Evolutionary conservation across 2,797 vertebrate species (phyloP).

Genomic region (Spatula clypeata): DNA sequence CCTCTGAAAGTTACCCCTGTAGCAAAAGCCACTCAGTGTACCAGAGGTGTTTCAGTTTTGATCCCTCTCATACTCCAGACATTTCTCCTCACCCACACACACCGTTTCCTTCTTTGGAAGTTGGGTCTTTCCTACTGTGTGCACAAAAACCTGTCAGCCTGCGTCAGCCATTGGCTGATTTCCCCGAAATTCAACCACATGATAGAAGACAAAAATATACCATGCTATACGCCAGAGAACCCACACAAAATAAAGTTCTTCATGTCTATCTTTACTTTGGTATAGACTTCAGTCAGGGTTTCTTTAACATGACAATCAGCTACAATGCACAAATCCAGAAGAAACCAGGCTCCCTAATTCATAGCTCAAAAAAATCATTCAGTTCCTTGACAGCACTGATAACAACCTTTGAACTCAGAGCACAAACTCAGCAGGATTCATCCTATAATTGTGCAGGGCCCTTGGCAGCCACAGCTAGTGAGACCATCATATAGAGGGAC

Average conservation of each 20-base stretch:
- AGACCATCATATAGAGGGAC: too few relatives aligned
- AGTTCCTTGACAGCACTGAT: not conserved
- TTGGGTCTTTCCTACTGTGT: not conserved
- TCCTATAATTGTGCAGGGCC: not conserved
- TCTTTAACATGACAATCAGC: not conserved
- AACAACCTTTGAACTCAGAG: not conserved
- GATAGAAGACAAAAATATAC: not conserved
- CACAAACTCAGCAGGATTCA: not conserved
- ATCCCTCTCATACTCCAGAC: not conserved
- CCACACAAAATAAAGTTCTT: not conserved
- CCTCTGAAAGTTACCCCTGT: not conserved
- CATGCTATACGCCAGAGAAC: not conserved
- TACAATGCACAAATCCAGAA: not conserved
- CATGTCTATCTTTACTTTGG: not conserved
- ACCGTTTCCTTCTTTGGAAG: not conserved
- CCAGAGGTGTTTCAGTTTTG: not conserved
- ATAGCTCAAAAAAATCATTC: not conserved
- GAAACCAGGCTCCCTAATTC: not conserved
- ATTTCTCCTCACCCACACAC: not conserved
- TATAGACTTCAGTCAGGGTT: not conserved
- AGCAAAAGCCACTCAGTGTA: not conserved
- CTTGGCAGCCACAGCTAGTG: not conserved
- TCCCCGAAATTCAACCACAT: not conserved
- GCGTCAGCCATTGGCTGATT: not conserved
- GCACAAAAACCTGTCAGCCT: not conserved